Conservation (phyloP, 2,888 invertebrate species). For the Tenthredo distinguenda region DNA sequence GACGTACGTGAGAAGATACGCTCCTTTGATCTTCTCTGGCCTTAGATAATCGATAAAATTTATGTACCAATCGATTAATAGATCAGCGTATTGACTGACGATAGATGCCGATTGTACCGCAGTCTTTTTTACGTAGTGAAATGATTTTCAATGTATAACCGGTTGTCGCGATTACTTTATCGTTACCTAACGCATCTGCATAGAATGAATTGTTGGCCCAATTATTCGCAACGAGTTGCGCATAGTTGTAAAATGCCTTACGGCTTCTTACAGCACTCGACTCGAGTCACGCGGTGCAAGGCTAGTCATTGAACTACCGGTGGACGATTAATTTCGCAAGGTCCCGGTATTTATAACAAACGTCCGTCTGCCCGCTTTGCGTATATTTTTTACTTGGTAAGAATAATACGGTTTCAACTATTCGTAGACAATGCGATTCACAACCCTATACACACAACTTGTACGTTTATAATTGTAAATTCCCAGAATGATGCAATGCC, state of each 20-base stretch:
- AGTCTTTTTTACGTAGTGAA: background rate
- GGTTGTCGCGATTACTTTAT: slow-evolving; percentile 26
- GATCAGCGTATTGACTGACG: background rate
- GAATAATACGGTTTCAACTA: background rate
- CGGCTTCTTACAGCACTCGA: slow-evolving; percentile 2
- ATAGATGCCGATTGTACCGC: background rate
- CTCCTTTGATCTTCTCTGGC: background rate
- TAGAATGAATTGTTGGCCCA: slow-evolving; percentile 45
- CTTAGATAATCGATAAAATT: background rate
- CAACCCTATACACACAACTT: background rate
- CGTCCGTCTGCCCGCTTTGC: slow-evolving; percentile 1
- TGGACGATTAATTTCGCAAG: slow-evolving; percentile 47
- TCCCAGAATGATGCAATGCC: slow-evolving; percentile 29
- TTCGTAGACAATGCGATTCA: slow-evolving; percentile 34
- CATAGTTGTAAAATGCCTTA: slow-evolving; percentile 21
- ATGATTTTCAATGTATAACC: slow-evolving; percentile 20
- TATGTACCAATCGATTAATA: background rate
- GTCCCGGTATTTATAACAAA: slow-evolving; percentile 26
- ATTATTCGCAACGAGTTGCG: slow-evolving; percentile 40
- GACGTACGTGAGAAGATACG: background rate
- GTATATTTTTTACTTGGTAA: background rate
- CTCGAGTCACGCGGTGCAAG: slow-evolving; percentile 19
- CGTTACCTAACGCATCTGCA: slow-evolving; percentile 46
- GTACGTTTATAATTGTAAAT: slow-evolving; percentile 44
- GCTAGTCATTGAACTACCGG: slow-evolving; percentile 48